Evolutionary conservation across 2,113 vertebrate genomes (phyloP), one percentile per base, ranked within the genome.

Genomic region (Pao palembangensis): DNA sequence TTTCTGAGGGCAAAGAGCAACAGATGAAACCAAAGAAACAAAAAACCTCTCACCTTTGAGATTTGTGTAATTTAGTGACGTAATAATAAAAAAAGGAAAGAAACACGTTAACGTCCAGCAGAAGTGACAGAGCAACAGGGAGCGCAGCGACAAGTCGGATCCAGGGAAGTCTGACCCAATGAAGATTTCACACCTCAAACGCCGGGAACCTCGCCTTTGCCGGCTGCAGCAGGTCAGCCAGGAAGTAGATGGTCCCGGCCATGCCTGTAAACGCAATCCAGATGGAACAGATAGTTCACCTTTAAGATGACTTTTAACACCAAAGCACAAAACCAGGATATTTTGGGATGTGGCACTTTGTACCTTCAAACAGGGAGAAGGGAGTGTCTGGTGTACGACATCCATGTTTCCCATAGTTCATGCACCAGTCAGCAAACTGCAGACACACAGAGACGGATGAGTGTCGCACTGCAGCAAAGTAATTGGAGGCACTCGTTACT

Each of bases 301-400:
- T 5, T 20, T 19, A 51, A 51, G 11, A 51, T 14, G 19, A 44
- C 0, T 6, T 17, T 44, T 42, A 18, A 17, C 18, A 18, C n/a
- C 2, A 5, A 4, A 10, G 19, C 5, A 23, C 6, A 38, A 38
- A 38, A 12, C 14, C 10, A 51, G 13, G 23, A 53, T 41, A 10
- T 41, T 19, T 68, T 19, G 6, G 15, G 11, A 34, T 3, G 18
- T 67, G 49, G 21, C 5, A 17, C 5, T 28, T 4, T 8, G 67
- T 96, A 99, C 97, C 97, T 96, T 99, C 97, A 81, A 99, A 99
- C 52, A 99, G 94, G 10, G 97, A 99, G 88, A 93, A 99, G 0
- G 97, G 96, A 0, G 94, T 94, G 80, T 99, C 96, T 0, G 96
- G 94, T 16, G 93, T 98, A 74, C 94, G 88, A 87, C 96, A 99